Evolutionary conservation across 1,140 invertebrate genomes (phyloP).

Genomic region (Harpegnathos saltator): DNA sequence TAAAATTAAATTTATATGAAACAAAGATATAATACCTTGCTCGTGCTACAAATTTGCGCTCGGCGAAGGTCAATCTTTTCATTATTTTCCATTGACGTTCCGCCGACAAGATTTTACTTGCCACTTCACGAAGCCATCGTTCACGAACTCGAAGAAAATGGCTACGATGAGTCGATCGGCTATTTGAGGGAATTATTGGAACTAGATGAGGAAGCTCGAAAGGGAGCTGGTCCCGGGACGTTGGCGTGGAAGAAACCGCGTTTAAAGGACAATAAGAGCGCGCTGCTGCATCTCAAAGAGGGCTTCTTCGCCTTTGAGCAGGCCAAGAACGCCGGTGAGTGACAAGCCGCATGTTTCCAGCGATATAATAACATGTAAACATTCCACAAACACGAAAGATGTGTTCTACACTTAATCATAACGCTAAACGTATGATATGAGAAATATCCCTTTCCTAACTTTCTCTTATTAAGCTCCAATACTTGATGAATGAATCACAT

Average conservation of each 20-base stretch:
- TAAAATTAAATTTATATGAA: too few species aligned
- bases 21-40: too few species aligned
- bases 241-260: conserved; percentile 73
- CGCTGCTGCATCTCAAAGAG: conserved; percentile 83
- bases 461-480: not conserved
- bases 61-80: not conserved
- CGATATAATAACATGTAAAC: too few species aligned
- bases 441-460: not conserved
- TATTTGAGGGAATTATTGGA: conserved; percentile 86
- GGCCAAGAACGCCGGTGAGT: conserved; percentile 60
- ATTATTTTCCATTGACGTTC: not conserved
- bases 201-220: conserved; percentile 85
- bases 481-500: not conserved
- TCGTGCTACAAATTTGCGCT: too few species aligned
- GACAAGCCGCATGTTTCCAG: not conserved
- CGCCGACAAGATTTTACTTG: conserved; percentile 81
- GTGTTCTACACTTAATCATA: not conserved
- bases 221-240: conserved; percentile 84
- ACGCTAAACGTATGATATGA: not conserved
- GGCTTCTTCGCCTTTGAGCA: conserved; percentile 84
- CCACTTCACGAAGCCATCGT: conserved; percentile 86
- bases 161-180: conserved; percentile 82
- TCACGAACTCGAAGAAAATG: conserved; percentile 85
- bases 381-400: not conserved
- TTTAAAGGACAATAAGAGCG: conserved; percentile 82